Base-by-base conservation (phyloP, 2,113 vertebrate species). In the Oxyruncus cristatus region DNA sequence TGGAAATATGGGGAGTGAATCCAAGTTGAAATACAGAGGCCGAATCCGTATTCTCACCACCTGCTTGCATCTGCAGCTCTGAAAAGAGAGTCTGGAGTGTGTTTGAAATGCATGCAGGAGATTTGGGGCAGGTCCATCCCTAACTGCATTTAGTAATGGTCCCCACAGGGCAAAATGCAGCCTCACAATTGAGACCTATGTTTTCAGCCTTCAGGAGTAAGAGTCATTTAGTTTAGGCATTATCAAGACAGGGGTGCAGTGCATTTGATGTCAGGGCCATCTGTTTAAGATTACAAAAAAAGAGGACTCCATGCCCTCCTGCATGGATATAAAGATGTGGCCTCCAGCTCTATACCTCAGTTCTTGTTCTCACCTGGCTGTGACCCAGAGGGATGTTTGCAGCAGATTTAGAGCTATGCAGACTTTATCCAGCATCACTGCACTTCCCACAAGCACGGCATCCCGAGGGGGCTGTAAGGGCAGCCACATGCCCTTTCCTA, bases 311-410 rank as follows among this genome's bases (percentile, higher is more conserved):
- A 6, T 84, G 82, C 42, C 37, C 53, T 65, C 14, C 72, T 91
- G 41, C 14, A 50, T 3, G 6, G 66, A 49, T 75, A n/a, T 32
- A 83, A 66, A 88, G 56, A 81, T 15, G 47, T 66, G 56, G 74
- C 46, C 75, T 88, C 35, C 63, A 75, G 12, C n/a, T 77, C 72
- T 52, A 17, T 28, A 66, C 52, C 42, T 56, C 49, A 70, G 61
- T 73, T 35, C 76, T 76, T 83, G 49, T 44, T 96, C 93, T 95
- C 76, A 95, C 94, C 93, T 96, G 89, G 83, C 88, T 77, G 19
- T 85, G 94, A 93, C 91, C 92, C 90, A 82, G 87, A 14, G 0
- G 79, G 82, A 78, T 87, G 91, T 91, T 93, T 79, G 92, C 70
- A 88, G 86, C 84, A 88, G 85, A 85, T 94, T 95, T 81, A 33